Evolutionary conservation across 2,888 invertebrate species (phyloP), one percentile per base, ranked within the genome.

Genomic region (Agrochola circellaris): DNA sequence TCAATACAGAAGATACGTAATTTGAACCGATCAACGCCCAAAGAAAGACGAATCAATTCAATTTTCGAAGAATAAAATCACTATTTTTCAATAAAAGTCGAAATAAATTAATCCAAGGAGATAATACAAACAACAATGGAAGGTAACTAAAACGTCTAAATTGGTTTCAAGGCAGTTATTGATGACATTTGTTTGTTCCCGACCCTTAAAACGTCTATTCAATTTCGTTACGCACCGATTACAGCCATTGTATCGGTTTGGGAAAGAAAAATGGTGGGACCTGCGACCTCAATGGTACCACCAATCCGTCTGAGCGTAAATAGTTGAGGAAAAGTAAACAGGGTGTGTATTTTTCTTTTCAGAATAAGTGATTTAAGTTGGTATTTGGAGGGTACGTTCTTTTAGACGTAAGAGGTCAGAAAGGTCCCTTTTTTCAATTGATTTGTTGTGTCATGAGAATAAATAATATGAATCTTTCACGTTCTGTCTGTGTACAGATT

Each of bases 161-260:
- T 87, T 87, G 81, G 69, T 84, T 81, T 68, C 34, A 64, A 60
- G 76, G 68, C n/a, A 75, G 84, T 84, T 87, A 89, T 86, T 90
- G 81, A 89, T 90, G 82, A 83, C 73, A 86, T 89, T 89, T 89
- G 87, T 89, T 89, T 88, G 88, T 83, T 30, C 74, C 74, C 72
- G 70, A 64, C 62, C 85, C 77, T 79, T 82, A 86, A 87, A 88
- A 86, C 72, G 77, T 84, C 87, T 72, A 86, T 87, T 86, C 88
- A 86, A 89, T 86, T 83, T 78, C 77, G 86, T 81, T 87, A 82
- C 86, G 86, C 70, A 78, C 56, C 83, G 81, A 81, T 87, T 79
- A 85, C 82, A 58, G 72, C 38, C 15, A 70, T 78, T 81, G 81
- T 82, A 81, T 79, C 60, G 67, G 64, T 70, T 69, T 51, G 68